phyloP scores from a whole-genome alignment of 2,888 invertebrate genomes.

The Zele albiditarsus region DNA sequence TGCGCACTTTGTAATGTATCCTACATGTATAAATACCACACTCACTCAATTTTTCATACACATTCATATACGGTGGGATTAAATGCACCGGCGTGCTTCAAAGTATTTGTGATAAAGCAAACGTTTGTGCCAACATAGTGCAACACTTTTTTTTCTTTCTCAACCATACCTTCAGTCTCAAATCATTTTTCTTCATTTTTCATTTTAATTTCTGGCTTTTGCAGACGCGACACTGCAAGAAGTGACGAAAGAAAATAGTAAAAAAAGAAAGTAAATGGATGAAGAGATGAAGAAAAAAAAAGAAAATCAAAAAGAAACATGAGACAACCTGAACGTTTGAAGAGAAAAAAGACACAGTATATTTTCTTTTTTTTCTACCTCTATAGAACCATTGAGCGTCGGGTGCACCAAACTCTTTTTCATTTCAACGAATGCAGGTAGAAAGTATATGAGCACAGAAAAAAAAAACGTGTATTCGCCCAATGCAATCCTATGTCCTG shows the following conservation, averaged over 20 bases:
- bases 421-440: slow-evolving; percentile 43
- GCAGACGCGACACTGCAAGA: neutral
- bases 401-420: slow-evolving; percentile 40
- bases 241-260: slow-evolving; percentile 8
- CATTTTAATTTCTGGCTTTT: neutral
- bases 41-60: slow-evolving; percentile 51
- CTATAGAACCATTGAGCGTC: slow-evolving; percentile 11
- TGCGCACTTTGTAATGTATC: slow-evolving; percentile 23
- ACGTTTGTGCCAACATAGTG: slow-evolving; percentile 15
- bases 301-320: neutral
- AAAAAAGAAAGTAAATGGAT: neutral
- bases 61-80: slow-evolving; percentile 52
- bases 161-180: slow-evolving; percentile 39
- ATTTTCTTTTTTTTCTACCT: slow-evolving; percentile 21
- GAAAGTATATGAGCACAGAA: slow-evolving; percentile 33
- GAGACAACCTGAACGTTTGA: neutral
- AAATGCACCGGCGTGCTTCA: slow-evolving; percentile 56
- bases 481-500: slow-evolving; percentile 46
- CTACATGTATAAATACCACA: neutral
- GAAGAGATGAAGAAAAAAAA: slow-evolving; percentile 2
- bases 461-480: slow-evolving; percentile 47
- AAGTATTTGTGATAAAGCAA: slow-evolving; percentile 54
- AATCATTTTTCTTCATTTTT: neutral
- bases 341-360: neutral
- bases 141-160: slow-evolving; percentile 41